phyloP scores from a whole-genome alignment of 37 sponge, comb jelly and placozoan species.

The Hormiphora californensis region DNA sequence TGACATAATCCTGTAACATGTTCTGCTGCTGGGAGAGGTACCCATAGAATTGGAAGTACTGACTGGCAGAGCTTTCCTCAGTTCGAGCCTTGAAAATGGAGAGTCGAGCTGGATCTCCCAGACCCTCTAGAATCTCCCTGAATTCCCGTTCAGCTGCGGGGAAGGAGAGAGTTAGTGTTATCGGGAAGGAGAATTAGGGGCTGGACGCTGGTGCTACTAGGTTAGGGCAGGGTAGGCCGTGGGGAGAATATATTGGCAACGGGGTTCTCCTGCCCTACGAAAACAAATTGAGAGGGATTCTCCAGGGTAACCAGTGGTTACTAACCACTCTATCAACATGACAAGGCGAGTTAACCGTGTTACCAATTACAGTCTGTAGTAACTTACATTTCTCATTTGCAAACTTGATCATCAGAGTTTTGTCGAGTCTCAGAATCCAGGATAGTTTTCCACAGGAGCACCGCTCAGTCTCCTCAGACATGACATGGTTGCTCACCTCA shows the following conservation, averaged over 20 bases:
- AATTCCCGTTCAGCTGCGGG: conserved; percentile 8
- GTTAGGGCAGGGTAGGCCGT: no score
- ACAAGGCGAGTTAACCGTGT: no score
- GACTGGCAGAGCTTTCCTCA: conserved; percentile 81
- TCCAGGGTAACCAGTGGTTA: no score
- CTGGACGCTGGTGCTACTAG: no score
- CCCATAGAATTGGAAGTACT: conserved; percentile 98
- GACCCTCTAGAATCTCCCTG: not conserved
- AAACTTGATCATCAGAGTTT: conserved; percentile 36
- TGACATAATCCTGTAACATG: conserved; percentile 84
- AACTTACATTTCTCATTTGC: conserved; percentile 51
- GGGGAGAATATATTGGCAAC: no score
- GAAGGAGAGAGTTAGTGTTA: not conserved
- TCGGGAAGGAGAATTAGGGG: no score
- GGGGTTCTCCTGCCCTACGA: no score
- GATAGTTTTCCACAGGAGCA: conserved; percentile 47
- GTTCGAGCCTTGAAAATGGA: conserved; percentile 78
- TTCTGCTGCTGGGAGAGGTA: conserved; percentile 97
- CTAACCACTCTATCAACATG: no score
- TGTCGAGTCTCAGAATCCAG: conserved; percentile 5
- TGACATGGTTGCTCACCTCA: not conserved
- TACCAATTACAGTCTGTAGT: not conserved
- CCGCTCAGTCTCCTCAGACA: not conserved
- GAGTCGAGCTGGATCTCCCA: not conserved
- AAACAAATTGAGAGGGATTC: no score